phyloP scores from a whole-genome alignment of 64 coral and sea anemone species.

The Orbicella faveolata region DNA sequence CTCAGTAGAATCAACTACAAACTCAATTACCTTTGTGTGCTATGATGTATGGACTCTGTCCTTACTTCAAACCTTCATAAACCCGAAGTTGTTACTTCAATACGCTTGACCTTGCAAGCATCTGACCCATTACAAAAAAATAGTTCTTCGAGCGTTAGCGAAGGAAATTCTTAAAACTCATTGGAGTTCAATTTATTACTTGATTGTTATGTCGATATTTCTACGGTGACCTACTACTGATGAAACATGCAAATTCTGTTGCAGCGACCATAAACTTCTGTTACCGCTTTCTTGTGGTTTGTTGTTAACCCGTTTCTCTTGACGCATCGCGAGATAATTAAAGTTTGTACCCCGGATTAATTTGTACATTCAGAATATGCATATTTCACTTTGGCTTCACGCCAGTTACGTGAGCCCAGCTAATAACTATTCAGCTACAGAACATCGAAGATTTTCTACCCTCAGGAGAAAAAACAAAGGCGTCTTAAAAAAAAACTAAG shows the following conservation, averaged over 20 bases:
- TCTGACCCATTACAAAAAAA: conserved; percentile 7
- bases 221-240: neutral
- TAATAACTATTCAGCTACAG: conserved; percentile 6
- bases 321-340: neutral
- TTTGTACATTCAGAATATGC: conserved; percentile 47
- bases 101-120: conserved; percentile 50
- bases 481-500: conserved; percentile 5
- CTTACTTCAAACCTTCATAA: conserved; percentile 41
- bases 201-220: neutral
- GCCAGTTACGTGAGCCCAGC: neutral
- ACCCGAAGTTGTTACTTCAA: conserved; percentile 41
- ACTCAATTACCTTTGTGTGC: neutral
- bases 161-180: conserved; percentile 27
- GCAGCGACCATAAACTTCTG: neutral
- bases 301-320: neutral
- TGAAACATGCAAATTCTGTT: conserved; percentile 29
- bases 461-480: neutral
- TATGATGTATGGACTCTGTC: conserved; percentile 32
- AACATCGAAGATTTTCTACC: neutral
- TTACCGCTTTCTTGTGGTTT: conserved; percentile 14
- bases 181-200: conserved; percentile 23
- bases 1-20: conserved; percentile 26
- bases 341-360: conserved; percentile 16
- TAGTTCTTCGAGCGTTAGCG: neutral
- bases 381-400: conserved; percentile 33